phyloP scores from a whole-genome alignment of 2,888 invertebrate species.

The Hanleya hanleyi region DNA sequence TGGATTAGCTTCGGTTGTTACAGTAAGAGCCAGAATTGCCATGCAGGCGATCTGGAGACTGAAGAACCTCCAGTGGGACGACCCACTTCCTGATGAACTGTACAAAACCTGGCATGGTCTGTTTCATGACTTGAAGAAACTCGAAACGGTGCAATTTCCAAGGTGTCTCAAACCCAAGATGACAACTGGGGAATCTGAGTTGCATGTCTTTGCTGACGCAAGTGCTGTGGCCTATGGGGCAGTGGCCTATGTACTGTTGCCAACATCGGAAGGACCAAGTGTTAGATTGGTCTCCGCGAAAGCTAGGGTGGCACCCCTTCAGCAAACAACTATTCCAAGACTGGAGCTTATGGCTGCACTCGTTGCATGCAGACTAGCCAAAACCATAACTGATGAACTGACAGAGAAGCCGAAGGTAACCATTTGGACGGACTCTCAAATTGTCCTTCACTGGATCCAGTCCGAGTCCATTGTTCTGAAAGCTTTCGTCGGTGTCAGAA shows the following conservation, averaged over 20 bases:
- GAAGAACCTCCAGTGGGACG: not conserved
- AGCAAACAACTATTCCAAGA: too few relatives aligned
- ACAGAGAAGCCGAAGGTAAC: too few relatives aligned
- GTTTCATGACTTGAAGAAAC: not conserved
- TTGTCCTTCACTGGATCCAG: too few relatives aligned
- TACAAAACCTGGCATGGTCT: not conserved
- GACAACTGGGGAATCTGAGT: not conserved
- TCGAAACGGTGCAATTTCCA: not conserved
- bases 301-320: not conserved
- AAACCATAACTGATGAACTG: too few relatives aligned
- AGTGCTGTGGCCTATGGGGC: not conserved
- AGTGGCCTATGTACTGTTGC: not conserved
- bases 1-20: too few relatives aligned
- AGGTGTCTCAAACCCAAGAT: not conserved
- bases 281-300: not conserved
- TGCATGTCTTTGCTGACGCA: slow-evolving; percentile 1
- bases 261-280: not conserved
- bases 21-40: too few relatives aligned
- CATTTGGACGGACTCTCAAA: too few relatives aligned
- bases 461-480: too few relatives aligned
- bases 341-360: slow-evolving; percentile 13
- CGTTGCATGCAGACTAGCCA: not conserved
- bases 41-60: slow-evolving; percentile 3
- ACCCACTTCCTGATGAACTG: not conserved
- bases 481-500: too few relatives aligned